These are phyloP conservation scores for Hiodon tergisus DNA, from an alignment of 2,113 vertebrate species.

Conservation along the genomic window DNA sequence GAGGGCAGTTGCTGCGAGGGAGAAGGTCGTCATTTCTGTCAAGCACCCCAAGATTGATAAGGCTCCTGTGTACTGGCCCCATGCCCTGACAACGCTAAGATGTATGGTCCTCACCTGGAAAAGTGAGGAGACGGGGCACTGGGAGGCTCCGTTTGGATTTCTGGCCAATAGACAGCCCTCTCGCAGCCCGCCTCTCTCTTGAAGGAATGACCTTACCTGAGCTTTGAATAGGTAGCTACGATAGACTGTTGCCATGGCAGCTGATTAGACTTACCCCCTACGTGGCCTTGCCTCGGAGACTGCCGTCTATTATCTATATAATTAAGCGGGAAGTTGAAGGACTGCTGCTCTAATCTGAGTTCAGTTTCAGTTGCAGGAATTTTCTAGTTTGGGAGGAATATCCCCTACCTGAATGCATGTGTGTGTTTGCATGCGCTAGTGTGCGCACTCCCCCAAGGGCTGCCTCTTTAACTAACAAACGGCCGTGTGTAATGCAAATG, in stretches of 20 bases:
- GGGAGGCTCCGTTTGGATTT: too few relatives aligned
- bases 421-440: neutral
- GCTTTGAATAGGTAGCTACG: too few relatives aligned
- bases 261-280: too few relatives aligned
- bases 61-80: too few relatives aligned
- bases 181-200: neutral
- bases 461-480: slow-evolving; percentile 5
- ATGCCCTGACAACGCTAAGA: too few relatives aligned
- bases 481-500: slow-evolving; percentile 4
- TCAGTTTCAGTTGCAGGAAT: neutral
- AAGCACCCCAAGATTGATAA: too few relatives aligned
- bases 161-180: neutral
- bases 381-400: neutral
- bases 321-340: neutral
- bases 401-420: neutral
- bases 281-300: neutral
- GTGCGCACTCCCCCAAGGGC: neutral
- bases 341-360: neutral
- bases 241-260: too few relatives aligned
- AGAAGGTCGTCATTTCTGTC: too few relatives aligned
- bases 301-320: neutral
- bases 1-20: too few relatives aligned
- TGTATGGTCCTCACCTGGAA: too few relatives aligned
- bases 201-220: neutral
- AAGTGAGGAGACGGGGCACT: too few relatives aligned